phyloP scores from a whole-genome alignment of 2,888 invertebrate species.

The Trimorus sp. region DNA sequence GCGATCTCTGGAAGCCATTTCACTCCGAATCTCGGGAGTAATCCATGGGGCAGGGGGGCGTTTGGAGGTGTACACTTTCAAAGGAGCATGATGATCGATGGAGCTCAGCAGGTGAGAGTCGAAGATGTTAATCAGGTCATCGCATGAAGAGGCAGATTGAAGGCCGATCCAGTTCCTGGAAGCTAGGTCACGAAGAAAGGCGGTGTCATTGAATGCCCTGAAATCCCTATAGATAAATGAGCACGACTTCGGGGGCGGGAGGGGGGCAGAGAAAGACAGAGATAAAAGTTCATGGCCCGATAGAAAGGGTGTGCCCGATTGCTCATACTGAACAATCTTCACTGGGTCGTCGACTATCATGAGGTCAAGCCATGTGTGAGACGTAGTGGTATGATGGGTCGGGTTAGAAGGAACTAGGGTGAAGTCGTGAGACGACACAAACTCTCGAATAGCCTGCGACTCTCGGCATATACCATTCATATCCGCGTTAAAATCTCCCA shows the following conservation, averaged over 20 bases:
- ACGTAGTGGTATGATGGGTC: conserved; percentile 2
- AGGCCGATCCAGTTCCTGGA: not conserved
- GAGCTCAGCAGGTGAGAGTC: not conserved
- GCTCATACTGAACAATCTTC: not conserved
- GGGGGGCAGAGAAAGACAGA: not conserved
- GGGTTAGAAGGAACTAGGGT: not conserved
- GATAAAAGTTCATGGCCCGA: not conserved
- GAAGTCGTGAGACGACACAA: not conserved
- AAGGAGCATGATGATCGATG: not conserved
- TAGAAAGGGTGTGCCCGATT: conserved; percentile 4
- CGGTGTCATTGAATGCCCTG: not conserved
- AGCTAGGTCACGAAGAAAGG: not conserved
- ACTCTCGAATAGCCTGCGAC: not conserved
- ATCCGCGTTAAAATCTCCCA: conserved; percentile 5
- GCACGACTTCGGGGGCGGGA: no score
- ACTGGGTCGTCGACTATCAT: not conserved
- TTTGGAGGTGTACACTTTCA: not conserved
- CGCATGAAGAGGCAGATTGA: not conserved
- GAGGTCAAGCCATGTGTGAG: conserved; percentile 3
- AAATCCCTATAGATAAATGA: not conserved
- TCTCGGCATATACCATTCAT: not conserved
- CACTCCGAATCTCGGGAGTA: not conserved
- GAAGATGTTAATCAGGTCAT: not conserved
- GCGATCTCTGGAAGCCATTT: not conserved
- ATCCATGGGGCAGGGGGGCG: not conserved